phyloP scores from a whole-genome alignment of 1,140 invertebrate species.

The Dreissena rostriformis region DNA sequence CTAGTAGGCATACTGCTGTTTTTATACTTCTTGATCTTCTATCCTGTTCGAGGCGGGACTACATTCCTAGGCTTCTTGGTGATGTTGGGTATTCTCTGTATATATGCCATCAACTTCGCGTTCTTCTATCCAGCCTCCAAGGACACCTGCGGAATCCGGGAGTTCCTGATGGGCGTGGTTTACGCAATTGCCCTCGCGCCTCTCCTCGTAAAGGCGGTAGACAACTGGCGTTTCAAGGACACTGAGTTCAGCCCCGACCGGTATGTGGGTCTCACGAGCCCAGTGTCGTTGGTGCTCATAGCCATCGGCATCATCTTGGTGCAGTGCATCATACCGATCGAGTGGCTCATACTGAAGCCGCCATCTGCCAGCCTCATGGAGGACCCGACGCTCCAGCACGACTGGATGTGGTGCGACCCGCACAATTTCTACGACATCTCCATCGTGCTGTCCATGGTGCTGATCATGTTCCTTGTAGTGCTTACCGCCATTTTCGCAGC shows the following conservation, averaged over 20 bases:
- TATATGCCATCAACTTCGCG: slow-evolving; percentile 83
- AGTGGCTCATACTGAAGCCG: slow-evolving; percentile 71
- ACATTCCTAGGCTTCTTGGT: slow-evolving; percentile 82
- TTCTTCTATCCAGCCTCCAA: slow-evolving; percentile 81
- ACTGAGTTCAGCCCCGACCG: slow-evolving; percentile 65
- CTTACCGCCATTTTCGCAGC: slow-evolving; percentile 80
- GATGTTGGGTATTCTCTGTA: slow-evolving; percentile 81
- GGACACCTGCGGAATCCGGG: slow-evolving; percentile 80
- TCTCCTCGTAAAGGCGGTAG: slow-evolving; percentile 82
- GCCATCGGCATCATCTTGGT: slow-evolving; percentile 80
- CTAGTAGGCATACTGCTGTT: slow-evolving; percentile 78
- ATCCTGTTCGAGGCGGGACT: slow-evolving; percentile 81
- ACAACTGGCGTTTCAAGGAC: slow-evolving; percentile 79
- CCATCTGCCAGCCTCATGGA: slow-evolving; percentile 65
- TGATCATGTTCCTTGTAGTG: slow-evolving; percentile 81
- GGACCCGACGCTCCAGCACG: slow-evolving; percentile 54
- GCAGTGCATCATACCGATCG: slow-evolving; percentile 77
- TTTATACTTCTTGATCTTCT: slow-evolving; percentile 81
- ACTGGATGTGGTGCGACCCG: slow-evolving; percentile 76
- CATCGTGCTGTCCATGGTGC: slow-evolving; percentile 81
- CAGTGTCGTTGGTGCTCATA: slow-evolving; percentile 78
- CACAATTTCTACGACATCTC: slow-evolving; percentile 79
- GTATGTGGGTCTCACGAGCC: slow-evolving; percentile 73
- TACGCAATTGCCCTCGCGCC: slow-evolving; percentile 82
- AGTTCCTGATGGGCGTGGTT: slow-evolving; percentile 80